Conservation (phyloP, 2,888 invertebrate genomes). For the Eupelmus urozonus region DNA sequence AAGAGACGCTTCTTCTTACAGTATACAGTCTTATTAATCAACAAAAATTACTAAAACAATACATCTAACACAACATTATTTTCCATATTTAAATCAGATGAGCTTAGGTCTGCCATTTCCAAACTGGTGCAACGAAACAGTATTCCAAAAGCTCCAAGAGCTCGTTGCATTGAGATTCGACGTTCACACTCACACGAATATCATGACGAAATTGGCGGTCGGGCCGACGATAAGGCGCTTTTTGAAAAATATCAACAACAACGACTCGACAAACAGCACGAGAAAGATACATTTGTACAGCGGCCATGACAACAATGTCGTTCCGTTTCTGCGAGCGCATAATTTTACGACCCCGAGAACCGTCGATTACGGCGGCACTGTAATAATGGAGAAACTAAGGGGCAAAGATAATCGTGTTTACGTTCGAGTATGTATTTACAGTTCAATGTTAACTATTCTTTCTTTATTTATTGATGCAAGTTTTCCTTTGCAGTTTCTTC, state of each 20-base stretch:
- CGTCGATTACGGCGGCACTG: conserved; percentile 35
- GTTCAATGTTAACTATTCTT: no score
- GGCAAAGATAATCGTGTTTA: conserved; percentile 28
- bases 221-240: conserved; percentile 56
- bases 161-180: neutral
- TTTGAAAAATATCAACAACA: conserved; percentile 32
- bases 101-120: conserved; percentile 15
- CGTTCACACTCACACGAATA: conserved; percentile 31
- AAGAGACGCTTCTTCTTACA: no score
- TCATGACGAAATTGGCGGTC: conserved; percentile 59
- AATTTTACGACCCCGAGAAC: conserved; percentile 5
- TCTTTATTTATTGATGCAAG: no score
- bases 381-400: conserved; percentile 37
- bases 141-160: neutral
- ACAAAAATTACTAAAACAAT: no score
- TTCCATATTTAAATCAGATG: neutral
- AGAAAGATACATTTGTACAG: conserved; percentile 49
- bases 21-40: no score
- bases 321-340: conserved; percentile 9
- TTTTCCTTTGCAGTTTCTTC: conserved; percentile 18
- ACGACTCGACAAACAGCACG: neutral
- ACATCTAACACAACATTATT: no score
- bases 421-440: conserved; percentile 45
- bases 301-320: conserved; percentile 40
- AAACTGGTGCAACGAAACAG: neutral